A percentile compares a stretch with the other conserved stretches of the same genome.
Conservation (phyloP, 2,113 vertebrate genomes). For the Trematomus loennbergii region DNA sequence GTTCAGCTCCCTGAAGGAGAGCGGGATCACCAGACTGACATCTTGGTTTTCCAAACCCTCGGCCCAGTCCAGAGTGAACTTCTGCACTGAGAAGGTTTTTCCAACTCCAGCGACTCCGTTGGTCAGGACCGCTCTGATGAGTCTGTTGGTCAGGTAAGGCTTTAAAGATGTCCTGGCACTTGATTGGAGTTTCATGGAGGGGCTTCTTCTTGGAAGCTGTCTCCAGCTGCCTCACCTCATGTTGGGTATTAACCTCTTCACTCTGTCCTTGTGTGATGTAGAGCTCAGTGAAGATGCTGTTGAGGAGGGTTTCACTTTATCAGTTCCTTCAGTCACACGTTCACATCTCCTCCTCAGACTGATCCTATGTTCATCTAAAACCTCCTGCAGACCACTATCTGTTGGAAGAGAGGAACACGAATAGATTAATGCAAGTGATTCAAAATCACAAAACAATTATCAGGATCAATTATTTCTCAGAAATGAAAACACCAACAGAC, state of each 20-base stretch:
- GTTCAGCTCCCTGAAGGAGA: not conserved
- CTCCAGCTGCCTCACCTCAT: slow-evolving; percentile 46
- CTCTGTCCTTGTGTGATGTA: not conserved
- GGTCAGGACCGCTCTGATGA: too few species aligned
- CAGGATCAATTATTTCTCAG: too few species aligned
- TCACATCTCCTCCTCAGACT: not conserved
- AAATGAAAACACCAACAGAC: too few species aligned
- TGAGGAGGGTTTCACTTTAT: not conserved
- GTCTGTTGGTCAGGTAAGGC: not conserved
- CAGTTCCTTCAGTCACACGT: not conserved
- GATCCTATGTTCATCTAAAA: not conserved
- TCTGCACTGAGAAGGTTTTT: too few species aligned
- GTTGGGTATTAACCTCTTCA: slow-evolving; percentile 27
- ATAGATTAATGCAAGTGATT: not conserved
- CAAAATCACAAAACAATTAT: too few species aligned
- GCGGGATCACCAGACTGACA: not conserved
- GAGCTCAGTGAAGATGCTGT: not conserved
- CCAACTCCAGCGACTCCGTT: too few species aligned
- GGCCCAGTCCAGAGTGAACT: too few species aligned
- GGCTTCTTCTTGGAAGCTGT: not conserved
- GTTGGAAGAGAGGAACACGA: not conserved
- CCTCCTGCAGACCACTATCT: not conserved
- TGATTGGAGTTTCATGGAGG: not conserved
- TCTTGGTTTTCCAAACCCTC: too few species aligned
- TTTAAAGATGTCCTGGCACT: not conserved